phyloP scores from a whole-genome alignment of 2,888 invertebrate genomes.

The Lamellibrachia columna region DNA sequence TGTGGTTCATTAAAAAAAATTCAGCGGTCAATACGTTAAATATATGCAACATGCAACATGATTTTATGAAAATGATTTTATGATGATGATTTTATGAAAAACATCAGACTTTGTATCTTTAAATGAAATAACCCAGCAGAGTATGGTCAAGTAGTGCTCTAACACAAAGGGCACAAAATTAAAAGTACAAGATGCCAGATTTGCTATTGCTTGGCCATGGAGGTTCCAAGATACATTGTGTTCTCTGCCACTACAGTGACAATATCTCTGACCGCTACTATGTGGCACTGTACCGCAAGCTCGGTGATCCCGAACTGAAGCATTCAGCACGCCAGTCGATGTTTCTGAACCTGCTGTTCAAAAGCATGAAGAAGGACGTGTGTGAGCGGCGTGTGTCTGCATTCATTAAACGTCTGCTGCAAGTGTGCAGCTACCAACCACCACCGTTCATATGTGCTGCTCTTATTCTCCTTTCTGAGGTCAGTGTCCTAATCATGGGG shows the following conservation, averaged over 20 bases:
- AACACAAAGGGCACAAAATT: too few relatives aligned
- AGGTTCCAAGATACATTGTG: not conserved
- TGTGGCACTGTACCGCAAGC: conserved; percentile 86
- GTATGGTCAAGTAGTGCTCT: too few relatives aligned
- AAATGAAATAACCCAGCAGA: too few relatives aligned
- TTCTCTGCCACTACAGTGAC: conserved; percentile 49
- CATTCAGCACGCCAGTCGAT: conserved; percentile 72
- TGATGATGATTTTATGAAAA: too few relatives aligned
- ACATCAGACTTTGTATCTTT: too few relatives aligned
- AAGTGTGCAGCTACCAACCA: conserved; percentile 72
- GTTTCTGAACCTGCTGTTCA: conserved; percentile 86
- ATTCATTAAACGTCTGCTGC: conserved; percentile 85
- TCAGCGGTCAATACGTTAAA: too few relatives aligned
- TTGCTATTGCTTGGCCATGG: not conserved
- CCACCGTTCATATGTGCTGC: conserved; percentile 85
- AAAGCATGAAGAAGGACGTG: conserved; percentile 83
- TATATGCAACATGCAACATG: too few relatives aligned
- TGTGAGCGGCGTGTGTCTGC: conserved; percentile 78
- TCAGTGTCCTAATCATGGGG: conserved; percentile 29
- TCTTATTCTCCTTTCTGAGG: conserved; percentile 80
- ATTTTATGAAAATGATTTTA: too few relatives aligned
- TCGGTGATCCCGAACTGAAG: conserved; percentile 79
- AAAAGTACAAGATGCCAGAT: not conserved
- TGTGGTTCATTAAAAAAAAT: too few relatives aligned
- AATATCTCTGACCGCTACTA: conserved; percentile 72